Conservation (phyloP, 2,797 vertebrate genomes). For the Gobio occitaniae region DNA sequence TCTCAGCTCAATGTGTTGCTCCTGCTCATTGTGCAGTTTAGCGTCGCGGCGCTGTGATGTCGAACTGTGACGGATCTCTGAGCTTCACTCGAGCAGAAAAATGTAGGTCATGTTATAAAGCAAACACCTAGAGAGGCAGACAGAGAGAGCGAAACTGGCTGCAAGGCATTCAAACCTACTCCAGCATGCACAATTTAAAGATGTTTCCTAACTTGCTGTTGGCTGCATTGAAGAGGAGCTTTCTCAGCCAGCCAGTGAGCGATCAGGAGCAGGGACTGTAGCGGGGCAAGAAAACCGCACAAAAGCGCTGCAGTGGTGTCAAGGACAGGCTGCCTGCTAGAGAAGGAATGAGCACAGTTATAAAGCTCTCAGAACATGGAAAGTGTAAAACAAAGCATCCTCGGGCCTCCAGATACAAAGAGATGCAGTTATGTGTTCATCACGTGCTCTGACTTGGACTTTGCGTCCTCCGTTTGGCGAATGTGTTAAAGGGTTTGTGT, state of each 20-base stretch:
- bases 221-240: slow-evolving; percentile 20
- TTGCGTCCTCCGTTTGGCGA: slow-evolving; percentile 4
- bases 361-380: slow-evolving; percentile 4
- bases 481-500: background rate
- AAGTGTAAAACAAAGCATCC: slow-evolving; percentile 24
- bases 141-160: slow-evolving; percentile 31
- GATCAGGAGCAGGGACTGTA: slow-evolving; percentile 48
- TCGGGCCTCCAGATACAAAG: slow-evolving; percentile 19
- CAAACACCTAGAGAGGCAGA: slow-evolving; percentile 62
- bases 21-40: slow-evolving; percentile 56
- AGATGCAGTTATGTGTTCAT: slow-evolving; percentile 12
- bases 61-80: slow-evolving; percentile 63
- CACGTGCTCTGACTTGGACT: background rate
- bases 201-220: slow-evolving; percentile 49
- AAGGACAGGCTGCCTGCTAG: slow-evolving; percentile 45
- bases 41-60: slow-evolving; percentile 52
- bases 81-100: slow-evolving; percentile 69
- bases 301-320: slow-evolving; percentile 49
- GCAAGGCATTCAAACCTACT: slow-evolving; percentile 53
- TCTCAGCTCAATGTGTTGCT: slow-evolving; percentile 50
- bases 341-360: slow-evolving; percentile 28
- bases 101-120: slow-evolving; percentile 69
- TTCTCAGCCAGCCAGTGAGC: slow-evolving; percentile 34
- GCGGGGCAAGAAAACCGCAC: slow-evolving; percentile 48
- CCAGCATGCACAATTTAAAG: slow-evolving; percentile 46